Base-by-base conservation (phyloP, 2,797 vertebrate species). In the Galagoides demidoff region DNA sequence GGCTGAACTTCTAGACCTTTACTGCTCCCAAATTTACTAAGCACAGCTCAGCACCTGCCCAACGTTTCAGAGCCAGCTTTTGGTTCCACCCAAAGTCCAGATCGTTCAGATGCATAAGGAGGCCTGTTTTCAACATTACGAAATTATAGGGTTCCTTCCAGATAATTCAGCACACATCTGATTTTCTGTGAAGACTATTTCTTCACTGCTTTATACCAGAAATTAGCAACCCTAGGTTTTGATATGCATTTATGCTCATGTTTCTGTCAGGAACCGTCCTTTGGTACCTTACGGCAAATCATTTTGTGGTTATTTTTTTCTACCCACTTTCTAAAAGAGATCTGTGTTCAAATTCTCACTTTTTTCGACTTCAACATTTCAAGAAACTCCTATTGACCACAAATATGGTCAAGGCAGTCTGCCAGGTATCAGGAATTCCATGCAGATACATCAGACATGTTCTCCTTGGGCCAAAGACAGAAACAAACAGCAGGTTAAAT, bases 261-360 rank as follows among this genome's bases (percentile, higher is more conserved):
- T 17, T 59, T 29, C n/a, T 4, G 43, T 85, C 45, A 87, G 29
- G 34, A 81, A 64, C 19, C 34, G 9, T 19, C 3, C 10, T 78
- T 77, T 77, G 29, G 19, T 43, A 49, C 29, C 52, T 23, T 71
- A 70, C 10, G 25, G 29, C 20, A 87, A 90, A 77, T 9, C 49
- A 73, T 39, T 5, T 49, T n/a, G 6, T 66, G 17, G 7, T 37
- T 37, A 20, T 68, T 74, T 63, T 73, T 57, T 85, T 64, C 37
- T 90, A 77, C 16, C 19, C n/a, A 79, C 20, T 63, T 31, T 71
- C 66, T 43, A 70, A 85, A 85, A 87, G 27, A 84, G 29, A 68
- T n/a, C 70, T 92, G 43, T 61, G 12, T 68, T 76, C n/a, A 87
- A 29, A 77, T 74, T 83, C 37, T 10, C 52, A 19, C n/a, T 49